Evolutionary conservation across 92 coral and sea anemone species (phyloP).

Genomic region (Ricordea florida): DNA sequence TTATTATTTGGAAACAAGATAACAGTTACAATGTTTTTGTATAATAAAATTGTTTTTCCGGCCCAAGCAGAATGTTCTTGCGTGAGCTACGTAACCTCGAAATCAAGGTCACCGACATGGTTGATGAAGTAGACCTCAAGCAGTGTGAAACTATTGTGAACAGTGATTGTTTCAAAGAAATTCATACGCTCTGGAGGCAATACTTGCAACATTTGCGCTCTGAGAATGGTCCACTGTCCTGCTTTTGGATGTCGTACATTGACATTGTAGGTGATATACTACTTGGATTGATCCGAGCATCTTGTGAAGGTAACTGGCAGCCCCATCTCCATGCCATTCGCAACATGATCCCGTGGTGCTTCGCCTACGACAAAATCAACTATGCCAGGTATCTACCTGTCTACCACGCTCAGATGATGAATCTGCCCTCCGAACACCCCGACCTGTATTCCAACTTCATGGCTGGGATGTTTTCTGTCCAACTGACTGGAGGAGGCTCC

Average conservation of each 20-base stretch:
- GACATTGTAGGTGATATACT: conserved; percentile 40
- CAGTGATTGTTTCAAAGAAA: conserved; percentile 16
- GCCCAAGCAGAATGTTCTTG: no score
- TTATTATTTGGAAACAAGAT: no score
- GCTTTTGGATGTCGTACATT: conserved; percentile 60
- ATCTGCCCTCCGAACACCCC: conserved; percentile 31
- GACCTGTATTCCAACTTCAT: conserved; percentile 9
- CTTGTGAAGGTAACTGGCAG: conserved; percentile 61
- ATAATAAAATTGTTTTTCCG: no score
- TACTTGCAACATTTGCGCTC: conserved; percentile 23
- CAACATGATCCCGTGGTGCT: conserved; percentile 58
- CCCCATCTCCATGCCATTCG: conserved; percentile 55
- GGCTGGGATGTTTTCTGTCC: conserved; percentile 32
- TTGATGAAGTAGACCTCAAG: not conserved
- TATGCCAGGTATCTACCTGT: conserved; percentile 43
- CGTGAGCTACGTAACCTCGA: not conserved
- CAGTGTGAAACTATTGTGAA: conserved; percentile 19
- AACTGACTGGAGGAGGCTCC: conserved; percentile 16
- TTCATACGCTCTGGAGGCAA: conserved; percentile 23
- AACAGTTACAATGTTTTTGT: no score
- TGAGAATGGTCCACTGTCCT: conserved; percentile 38
- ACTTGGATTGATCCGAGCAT: conserved; percentile 48
- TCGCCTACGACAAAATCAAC: conserved; percentile 56
- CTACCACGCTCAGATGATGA: conserved; percentile 47
- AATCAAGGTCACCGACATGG: conserved; percentile 3